These are phyloP conservation scores for Hoplodrina ambigua DNA, from an alignment of 2,888 invertebrate species.

Conservation along the genomic window DNA sequence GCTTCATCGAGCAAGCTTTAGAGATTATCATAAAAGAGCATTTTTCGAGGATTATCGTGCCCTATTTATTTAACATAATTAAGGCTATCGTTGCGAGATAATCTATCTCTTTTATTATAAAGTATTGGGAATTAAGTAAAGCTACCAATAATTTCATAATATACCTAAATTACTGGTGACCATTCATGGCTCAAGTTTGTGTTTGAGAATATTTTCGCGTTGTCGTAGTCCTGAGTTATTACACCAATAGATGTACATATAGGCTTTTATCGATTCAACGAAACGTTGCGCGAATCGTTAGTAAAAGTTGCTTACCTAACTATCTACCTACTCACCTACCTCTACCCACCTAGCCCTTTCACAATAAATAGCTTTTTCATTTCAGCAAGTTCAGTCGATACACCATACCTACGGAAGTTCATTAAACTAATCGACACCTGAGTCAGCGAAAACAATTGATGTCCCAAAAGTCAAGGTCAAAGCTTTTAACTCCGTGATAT, in stretches of 20 bases:
- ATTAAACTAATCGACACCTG: conserved; percentile 47
- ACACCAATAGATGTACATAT: neutral
- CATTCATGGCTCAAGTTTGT: neutral
- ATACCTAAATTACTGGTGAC: conserved; percentile 18
- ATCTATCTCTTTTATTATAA: conserved; percentile 16
- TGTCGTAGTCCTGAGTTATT: neutral
- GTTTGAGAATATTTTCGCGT: conserved; percentile 7
- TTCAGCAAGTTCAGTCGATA: conserved; percentile 24
- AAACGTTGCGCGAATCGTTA: conserved; percentile 31
- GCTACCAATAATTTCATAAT: neutral
- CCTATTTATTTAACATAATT: conserved; percentile 40
- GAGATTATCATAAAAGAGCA: conserved; percentile 25
- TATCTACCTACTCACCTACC: neutral
- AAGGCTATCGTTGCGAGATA: conserved; percentile 8
- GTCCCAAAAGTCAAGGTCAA: conserved; percentile 50
- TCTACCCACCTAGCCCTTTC: conserved; percentile 2
- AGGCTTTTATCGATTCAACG: conserved; percentile 32
- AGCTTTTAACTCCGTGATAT: conserved; percentile 50
- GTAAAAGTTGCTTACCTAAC: neutral
- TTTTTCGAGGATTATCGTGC: conserved; percentile 25
- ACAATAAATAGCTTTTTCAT: conserved; percentile 30
- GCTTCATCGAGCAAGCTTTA: conserved; percentile 23
- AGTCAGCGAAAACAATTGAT: conserved; percentile 52
- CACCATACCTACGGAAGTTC: conserved; percentile 7
- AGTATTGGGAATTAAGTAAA: conserved; percentile 5